These are phyloP conservation scores for Tachystola acroxantha DNA, from an alignment of 2,888 invertebrate genomes.

Conservation along the genomic window DNA sequence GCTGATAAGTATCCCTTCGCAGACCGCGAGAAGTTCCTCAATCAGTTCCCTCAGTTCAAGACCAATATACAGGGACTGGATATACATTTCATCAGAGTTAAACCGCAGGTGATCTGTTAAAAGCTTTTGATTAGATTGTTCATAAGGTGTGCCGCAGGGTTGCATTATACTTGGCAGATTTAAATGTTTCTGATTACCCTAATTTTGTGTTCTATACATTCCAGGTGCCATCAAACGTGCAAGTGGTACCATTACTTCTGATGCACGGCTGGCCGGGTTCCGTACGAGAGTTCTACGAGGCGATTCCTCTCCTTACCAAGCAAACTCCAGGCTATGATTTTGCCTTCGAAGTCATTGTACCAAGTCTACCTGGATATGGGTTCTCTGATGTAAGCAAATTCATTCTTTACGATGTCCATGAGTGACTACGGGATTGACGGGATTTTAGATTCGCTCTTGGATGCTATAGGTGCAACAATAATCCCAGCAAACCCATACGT, in stretches of 20 bases:
- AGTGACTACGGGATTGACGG: no score
- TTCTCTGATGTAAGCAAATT: slow-evolving; percentile 33
- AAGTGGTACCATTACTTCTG: slow-evolving; percentile 79
- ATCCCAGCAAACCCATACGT: no score
- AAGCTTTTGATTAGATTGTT: not conserved
- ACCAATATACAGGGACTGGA: slow-evolving; percentile 85
- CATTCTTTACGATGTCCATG: no score
- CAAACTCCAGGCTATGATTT: slow-evolving; percentile 56
- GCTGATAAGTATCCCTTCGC: slow-evolving; percentile 81
- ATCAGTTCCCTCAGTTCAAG: slow-evolving; percentile 85
- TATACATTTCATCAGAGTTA: slow-evolving; percentile 87
- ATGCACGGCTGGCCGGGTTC: slow-evolving; percentile 89
- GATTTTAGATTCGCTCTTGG: no score
- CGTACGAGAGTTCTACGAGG: slow-evolving; percentile 82
- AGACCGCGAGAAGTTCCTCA: slow-evolving; percentile 82
- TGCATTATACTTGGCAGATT: no score
- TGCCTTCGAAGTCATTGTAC: slow-evolving; percentile 66
- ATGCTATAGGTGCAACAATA: no score
- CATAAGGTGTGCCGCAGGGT: no score
- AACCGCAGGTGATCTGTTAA: slow-evolving; percentile 67
- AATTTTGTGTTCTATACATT: no score
- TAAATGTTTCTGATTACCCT: no score
- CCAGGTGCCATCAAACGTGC: slow-evolving; percentile 15
- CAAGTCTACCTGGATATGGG: slow-evolving; percentile 62
- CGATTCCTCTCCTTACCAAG: slow-evolving; percentile 77